A percentile compares a stretch with the other conserved stretches of the same genome.
phyloP scores from a whole-genome alignment of 2,113 vertebrate genomes.

The Trinectes maculatus region DNA sequence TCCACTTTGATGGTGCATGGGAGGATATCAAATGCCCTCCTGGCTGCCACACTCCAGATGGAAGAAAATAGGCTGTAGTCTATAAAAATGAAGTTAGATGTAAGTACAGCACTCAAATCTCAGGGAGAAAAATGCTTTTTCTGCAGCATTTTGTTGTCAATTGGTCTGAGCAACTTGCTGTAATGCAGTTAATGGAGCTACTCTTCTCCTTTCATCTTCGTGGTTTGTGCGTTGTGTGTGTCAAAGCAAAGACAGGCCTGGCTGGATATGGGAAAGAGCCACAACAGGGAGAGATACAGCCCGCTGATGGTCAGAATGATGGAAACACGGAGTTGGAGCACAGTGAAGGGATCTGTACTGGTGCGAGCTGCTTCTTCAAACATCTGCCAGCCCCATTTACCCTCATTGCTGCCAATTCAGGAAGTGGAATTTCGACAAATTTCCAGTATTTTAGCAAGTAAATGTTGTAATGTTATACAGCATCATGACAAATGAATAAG shows the following conservation, averaged over 20 bases:
- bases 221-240: constrained; percentile 72
- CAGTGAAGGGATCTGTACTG: constrained; percentile 9
- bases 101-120: constrained; percentile 95
- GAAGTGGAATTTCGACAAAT: not conserved
- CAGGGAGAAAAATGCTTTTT: constrained; percentile 87
- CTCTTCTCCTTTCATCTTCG: constrained; percentile 95
- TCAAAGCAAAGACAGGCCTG: constrained; percentile 69
- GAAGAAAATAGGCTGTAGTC: constrained; percentile 90
- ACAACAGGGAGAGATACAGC: constrained; percentile 81
- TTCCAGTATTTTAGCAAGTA: not conserved
- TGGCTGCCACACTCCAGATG: constrained; percentile 87
- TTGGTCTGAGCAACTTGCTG: constrained; percentile 87
- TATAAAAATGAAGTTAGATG: constrained; percentile 92
- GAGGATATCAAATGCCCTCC: constrained; percentile 94
- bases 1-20: constrained; percentile 89
- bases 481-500: not conserved
- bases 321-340: constrained; percentile 49
- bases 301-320: constrained; percentile 64
- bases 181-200: constrained; percentile 96
- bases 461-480: not conserved
- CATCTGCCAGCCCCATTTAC: constrained; percentile 37
- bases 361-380: constrained; percentile 41
- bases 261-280: constrained; percentile 75
- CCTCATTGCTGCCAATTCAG: not conserved
- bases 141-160: constrained; percentile 92